phyloP scores from a whole-genome alignment of 2,888 invertebrate genomes.

The Erebia epiphron region DNA sequence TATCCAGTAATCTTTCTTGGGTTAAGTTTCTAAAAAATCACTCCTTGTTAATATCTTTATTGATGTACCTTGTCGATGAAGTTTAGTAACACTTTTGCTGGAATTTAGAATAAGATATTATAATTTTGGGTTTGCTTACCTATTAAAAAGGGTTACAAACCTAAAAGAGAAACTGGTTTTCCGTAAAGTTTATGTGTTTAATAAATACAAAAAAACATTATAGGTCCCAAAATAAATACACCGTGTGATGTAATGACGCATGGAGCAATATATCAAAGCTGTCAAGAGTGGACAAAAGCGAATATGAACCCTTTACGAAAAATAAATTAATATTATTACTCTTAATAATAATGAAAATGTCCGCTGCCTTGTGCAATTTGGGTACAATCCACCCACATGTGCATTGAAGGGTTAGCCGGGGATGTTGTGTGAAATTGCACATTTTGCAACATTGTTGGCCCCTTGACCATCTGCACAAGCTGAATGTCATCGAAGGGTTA shows the following conservation, averaged over 20 bases:
- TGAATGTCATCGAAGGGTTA: conserved; percentile 51
- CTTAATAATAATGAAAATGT: conserved; percentile 34
- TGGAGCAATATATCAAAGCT: conserved; percentile 42
- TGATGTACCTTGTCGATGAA: too few species aligned
- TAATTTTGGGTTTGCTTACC: background rate
- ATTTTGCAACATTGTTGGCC: conserved; percentile 52
- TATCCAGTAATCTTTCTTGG: too few species aligned
- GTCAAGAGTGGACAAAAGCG: conserved; percentile 49
- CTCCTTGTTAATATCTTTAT: too few species aligned
- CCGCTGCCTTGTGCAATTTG: conserved; percentile 43
- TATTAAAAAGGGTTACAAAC: background rate
- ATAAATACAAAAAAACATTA: conserved; percentile 10
- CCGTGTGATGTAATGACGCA: conserved; percentile 27
- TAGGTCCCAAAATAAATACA: conserved; percentile 26
- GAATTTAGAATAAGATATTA: background rate
- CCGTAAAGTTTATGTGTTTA: background rate
- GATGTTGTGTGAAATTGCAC: conserved; percentile 51
- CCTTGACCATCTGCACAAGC: conserved; percentile 59
- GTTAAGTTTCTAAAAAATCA: too few species aligned
- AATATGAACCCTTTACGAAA: conserved; percentile 54
- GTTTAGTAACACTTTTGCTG: background rate
- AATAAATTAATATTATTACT: conserved; percentile 27
- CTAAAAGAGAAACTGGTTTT: background rate
- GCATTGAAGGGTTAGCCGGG: conserved; percentile 39
- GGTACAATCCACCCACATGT: conserved; percentile 51